phyloP scores from a whole-genome alignment of 2,113 vertebrate species.

The Ifrita kowaldi region DNA sequence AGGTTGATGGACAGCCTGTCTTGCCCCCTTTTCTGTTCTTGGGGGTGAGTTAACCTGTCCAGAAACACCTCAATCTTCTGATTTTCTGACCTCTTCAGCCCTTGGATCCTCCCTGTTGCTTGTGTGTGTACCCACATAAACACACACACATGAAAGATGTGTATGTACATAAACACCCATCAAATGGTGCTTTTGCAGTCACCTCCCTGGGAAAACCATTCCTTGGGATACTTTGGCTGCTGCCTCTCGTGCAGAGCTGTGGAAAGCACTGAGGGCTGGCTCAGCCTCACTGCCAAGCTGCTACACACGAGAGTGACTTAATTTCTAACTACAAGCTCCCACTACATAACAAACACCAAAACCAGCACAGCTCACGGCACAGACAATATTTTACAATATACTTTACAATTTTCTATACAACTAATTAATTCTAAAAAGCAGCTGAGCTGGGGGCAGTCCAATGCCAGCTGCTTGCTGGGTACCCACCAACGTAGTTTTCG shows the following conservation, averaged over 20 bases:
- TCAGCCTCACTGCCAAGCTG: neutral
- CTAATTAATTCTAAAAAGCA: neutral
- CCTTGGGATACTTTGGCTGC: neutral
- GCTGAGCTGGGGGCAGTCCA: neutral
- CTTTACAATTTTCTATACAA: neutral
- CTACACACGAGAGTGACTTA: neutral
- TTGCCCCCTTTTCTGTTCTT: neutral
- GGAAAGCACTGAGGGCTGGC: neutral
- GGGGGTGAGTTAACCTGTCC: neutral
- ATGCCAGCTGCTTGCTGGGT: neutral
- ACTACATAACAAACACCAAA: neutral
- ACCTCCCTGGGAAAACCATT: neutral
- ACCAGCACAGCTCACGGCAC: neutral
- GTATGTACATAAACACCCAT: neutral
- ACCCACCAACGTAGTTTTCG: conserved; percentile 94
- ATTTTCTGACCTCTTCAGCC: neutral
- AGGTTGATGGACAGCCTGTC: neutral
- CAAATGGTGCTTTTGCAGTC: neutral
- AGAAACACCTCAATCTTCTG: neutral
- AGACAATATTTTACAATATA: neutral
- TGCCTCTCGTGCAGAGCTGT: neutral
- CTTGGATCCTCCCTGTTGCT: neutral
- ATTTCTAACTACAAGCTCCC: neutral
- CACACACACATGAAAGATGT: fast-evolving
- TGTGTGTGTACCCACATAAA: neutral